A percentile compares a stretch with the other conserved stretches of the same genome.
These are phyloP conservation scores for Mantis religiosa DNA, from an alignment of 2,888 invertebrate species.

Conservation along the genomic window DNA sequence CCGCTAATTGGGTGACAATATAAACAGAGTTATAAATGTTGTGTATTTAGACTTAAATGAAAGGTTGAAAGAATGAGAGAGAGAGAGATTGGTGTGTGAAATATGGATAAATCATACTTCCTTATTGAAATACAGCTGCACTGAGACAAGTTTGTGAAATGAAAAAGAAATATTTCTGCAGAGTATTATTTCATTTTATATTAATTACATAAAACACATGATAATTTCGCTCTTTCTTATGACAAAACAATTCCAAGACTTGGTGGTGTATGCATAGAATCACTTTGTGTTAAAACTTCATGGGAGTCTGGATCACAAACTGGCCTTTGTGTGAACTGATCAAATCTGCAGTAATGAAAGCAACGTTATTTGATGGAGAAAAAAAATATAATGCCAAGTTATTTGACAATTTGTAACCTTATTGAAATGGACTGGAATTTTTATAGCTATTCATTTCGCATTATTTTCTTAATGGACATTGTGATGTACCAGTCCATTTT, in stretches of 20 bases:
- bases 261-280: neutral
- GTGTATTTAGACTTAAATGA: conserved; percentile 15
- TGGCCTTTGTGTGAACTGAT: neutral
- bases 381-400: neutral
- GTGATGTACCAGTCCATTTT: conserved; percentile 15
- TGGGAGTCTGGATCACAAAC: neutral
- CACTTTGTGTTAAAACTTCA: neutral
- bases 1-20: no score
- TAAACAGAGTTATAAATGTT: conserved; percentile 17
- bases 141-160: neutral
- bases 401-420: neutral
- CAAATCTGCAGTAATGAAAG: neutral
- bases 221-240: neutral
- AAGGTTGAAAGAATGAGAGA: conserved; percentile 14
- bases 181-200: neutral
- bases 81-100: conserved; percentile 3
- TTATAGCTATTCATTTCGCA: neutral
- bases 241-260: conserved; percentile 9
- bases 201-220: neutral
- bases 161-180: neutral
- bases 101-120: conserved; percentile 2
- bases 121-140: neutral
- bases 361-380: neutral
- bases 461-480: conserved; percentile 2
- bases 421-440: conserved; percentile 1